Evolutionary conservation across 2,797 vertebrate genomes (phyloP).

Genomic region (Carduelis carduelis): DNA sequence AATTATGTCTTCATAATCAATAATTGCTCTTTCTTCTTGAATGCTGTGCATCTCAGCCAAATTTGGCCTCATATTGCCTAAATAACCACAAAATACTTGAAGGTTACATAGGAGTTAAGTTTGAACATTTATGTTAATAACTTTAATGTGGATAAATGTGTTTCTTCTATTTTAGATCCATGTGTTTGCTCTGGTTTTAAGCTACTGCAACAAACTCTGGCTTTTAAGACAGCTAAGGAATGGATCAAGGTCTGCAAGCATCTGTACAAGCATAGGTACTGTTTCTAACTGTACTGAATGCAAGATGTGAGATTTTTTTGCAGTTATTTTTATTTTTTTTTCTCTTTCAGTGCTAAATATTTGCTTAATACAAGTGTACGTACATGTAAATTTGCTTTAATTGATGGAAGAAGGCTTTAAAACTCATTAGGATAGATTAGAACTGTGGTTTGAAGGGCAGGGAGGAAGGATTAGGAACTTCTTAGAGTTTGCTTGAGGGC

Average conservation of each 20-base stretch:
- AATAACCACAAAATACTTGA: neutral
- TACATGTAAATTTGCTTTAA: neutral
- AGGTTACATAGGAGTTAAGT: neutral
- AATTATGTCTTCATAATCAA: neutral
- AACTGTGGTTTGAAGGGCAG: neutral
- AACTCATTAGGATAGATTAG: neutral
- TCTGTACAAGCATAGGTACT: constrained; percentile 7
- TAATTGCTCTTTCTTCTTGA: neutral
- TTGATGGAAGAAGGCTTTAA: neutral
- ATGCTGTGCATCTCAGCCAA: neutral
- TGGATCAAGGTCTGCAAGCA: constrained; percentile 56
- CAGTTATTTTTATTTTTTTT: neutral
- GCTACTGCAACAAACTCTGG: neutral
- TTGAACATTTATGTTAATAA: neutral
- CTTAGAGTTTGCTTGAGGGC: neutral
- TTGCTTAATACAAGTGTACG: fast-evolving
- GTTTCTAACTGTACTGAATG: neutral
- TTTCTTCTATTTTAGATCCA: neutral
- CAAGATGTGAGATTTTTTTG: neutral
- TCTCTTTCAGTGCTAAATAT: neutral
- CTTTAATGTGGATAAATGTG: neutral
- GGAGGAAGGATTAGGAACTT: neutral
- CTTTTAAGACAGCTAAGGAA: constrained; percentile 24
- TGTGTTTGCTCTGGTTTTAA: neutral
- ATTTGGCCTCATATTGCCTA: neutral